These are phyloP conservation scores for Lepidocyrtinus sp. DNA, from an alignment of 2,888 invertebrate species.

Conservation along the genomic window DNA sequence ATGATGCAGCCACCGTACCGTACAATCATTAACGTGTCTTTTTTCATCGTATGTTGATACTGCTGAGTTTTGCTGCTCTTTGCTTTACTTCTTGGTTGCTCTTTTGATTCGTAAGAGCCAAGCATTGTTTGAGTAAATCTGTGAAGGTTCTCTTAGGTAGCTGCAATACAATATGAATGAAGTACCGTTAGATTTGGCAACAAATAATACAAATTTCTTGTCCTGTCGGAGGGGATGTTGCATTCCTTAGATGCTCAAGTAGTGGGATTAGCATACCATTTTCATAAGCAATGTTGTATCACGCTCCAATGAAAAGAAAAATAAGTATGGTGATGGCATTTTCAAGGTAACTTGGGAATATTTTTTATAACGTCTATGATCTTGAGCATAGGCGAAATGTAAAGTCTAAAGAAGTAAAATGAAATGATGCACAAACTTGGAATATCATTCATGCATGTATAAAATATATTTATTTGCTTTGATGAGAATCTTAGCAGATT, in stretches of 20 bases:
- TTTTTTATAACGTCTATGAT: background rate
- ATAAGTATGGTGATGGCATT: constrained; percentile 17
- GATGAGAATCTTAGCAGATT: too few species aligned
- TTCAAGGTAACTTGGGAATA: constrained; percentile 37
- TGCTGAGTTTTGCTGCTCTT: too few species aligned
- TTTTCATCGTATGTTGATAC: background rate
- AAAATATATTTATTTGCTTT: too few species aligned
- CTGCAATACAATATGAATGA: constrained; percentile 15
- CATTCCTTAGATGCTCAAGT: constrained; percentile 23
- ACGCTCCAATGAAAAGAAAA: constrained; percentile 31
- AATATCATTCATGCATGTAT: too few species aligned
- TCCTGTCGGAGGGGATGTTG: background rate
- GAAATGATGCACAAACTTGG: too few species aligned
- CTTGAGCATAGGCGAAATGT: background rate
- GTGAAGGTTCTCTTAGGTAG: background rate
- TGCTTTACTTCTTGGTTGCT: background rate
- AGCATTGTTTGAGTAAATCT: background rate
- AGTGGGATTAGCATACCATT: constrained; percentile 15
- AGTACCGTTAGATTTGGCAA: constrained; percentile 51
- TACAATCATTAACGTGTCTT: background rate
- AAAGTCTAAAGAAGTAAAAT: background rate
- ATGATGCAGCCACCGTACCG: constrained; percentile 18
- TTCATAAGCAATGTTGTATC: constrained; percentile 16
- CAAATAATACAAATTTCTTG: background rate
- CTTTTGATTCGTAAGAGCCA: background rate